Base-by-base conservation (phyloP, 2,888 invertebrate species). In the Coenonympha arcania region DNA sequence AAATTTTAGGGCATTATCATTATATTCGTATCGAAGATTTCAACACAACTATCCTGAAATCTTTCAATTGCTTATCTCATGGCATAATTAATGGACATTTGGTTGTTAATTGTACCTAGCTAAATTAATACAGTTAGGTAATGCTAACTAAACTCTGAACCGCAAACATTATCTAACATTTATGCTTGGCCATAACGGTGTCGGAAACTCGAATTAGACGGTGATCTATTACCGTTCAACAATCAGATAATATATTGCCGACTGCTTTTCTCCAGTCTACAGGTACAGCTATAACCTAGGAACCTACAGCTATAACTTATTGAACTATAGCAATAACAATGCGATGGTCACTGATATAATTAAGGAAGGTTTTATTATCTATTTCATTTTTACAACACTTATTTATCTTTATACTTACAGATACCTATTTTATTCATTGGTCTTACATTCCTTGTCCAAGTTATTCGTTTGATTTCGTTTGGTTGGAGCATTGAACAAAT, bases 171-270 rank as follows among this genome's bases (percentile, higher is more conserved):
- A 39, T 15, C 39, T 39, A 22, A 22, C 22, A 39, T 39, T 39
- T 39, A 39, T 39, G 39, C 39, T 39, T 24, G 15, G 22, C 22
- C 39, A 24, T 39, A 39, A 39, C 22, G 13, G 24, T 39, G 22
- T 39, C 39, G 39, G 39, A 24, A 39, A 13, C 39, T 22, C 22
- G 39, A 39, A 39, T 39, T 39, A 39, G 39, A 39, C 39, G 22
- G 39, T 39, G 39, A 39, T 39, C 39, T 39, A 39, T 39, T 39
- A 11, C 39, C 9, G 39, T 22, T 22, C 39, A 24, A 39, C 39
- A 22, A n/a, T 24, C 13, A 22, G 6, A 39, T 39, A 39, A 39
- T 39, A 24, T 39, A 39, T 15, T 39, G 39, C 39, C 13, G 5
- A 37, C 37, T 39, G 24, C 13, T 15, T 36, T 36, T 36, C 19